phyloP scores from a whole-genome alignment of 2,888 invertebrate species.

The Acanthopleura granulata region DNA sequence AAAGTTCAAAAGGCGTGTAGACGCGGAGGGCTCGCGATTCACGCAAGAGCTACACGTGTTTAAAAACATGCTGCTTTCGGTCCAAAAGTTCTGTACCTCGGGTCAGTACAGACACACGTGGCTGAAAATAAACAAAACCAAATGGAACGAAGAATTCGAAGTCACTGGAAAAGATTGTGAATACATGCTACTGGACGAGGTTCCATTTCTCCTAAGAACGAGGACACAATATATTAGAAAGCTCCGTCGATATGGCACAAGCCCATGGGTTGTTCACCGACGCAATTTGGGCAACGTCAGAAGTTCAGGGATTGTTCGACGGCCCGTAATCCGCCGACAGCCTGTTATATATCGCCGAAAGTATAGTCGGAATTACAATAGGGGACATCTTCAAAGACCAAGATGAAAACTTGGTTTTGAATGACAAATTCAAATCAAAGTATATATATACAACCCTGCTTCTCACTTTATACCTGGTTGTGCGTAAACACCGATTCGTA shows the following conservation, averaged over 20 bases:
- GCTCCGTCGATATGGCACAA: not conserved
- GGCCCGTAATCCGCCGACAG: too few relatives aligned
- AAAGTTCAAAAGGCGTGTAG: not conserved
- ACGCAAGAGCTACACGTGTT: not conserved
- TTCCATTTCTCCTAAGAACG: not conserved
- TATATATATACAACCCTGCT: too few relatives aligned
- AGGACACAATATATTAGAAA: not conserved
- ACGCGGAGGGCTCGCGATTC: not conserved
- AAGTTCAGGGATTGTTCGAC: too few relatives aligned
- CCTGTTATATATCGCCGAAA: too few relatives aligned
- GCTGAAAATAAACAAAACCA: not conserved
- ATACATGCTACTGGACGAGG: slow-evolving; percentile 6
- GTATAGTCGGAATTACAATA: too few relatives aligned
- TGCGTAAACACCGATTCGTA: too few relatives aligned
- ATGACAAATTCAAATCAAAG: too few relatives aligned
- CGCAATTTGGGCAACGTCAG: too few relatives aligned
- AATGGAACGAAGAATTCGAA: not conserved
- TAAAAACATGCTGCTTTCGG: not conserved
- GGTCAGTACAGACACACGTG: not conserved
- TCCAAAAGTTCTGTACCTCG: not conserved
- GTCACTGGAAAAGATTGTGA: not conserved
- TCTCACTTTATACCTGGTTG: too few relatives aligned
- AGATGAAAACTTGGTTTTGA: too few relatives aligned
- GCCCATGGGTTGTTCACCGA: too few relatives aligned
- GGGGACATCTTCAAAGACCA: too few relatives aligned